Base-by-base conservation (phyloP, 1,140 invertebrate genomes). In the Trypoxylus dichotomus region DNA sequence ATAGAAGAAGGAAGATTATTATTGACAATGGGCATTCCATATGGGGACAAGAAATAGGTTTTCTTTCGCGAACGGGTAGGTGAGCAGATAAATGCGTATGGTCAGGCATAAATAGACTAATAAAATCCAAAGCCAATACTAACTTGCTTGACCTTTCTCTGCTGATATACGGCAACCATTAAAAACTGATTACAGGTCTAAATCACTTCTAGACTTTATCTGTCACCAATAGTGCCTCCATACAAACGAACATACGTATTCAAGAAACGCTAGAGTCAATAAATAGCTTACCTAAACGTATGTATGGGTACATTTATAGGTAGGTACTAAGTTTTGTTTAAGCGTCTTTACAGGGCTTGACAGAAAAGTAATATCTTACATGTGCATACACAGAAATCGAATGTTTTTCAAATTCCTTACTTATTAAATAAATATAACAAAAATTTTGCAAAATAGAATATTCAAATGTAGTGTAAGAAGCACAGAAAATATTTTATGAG, bases 161-260 rank as follows among this genome's bases (percentile, higher is more conserved):
- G 19, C 60, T 63, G 60, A 63, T 63, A 63, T 63, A 63, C 25
- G 19, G 24, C 60, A 24, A 63, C 60, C 25, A 63, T 63, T 63
- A 63, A 63, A 63, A 63, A 63, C 21, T 63, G 15, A 63, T 63
- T 63, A 19, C 60, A 19, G 60, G 21, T 19, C 60, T 63, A 63
- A 63, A 63, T 63, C 60, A 63, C 60, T 63, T 10, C 21, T 63
- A 63, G 60, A 63, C 60, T 63, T 63, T 63, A 63, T 63, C 60
- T 63, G 60, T 63, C 60, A 63, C 60, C 60, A 63, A 63, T 63
- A 63, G 19, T 63, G 60, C 25, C 60, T 63, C 60, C 60, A 63
- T 63, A 63, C 60, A 63, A 63, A 63, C n/a, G n/a, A 19, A 24
- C 7, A 27, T 21, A 63, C 60, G 10, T 63, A 63, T 63, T 63